phyloP scores from a whole-genome alignment of 2,888 invertebrate genomes.

The Drosophila parthenogenetica region DNA sequence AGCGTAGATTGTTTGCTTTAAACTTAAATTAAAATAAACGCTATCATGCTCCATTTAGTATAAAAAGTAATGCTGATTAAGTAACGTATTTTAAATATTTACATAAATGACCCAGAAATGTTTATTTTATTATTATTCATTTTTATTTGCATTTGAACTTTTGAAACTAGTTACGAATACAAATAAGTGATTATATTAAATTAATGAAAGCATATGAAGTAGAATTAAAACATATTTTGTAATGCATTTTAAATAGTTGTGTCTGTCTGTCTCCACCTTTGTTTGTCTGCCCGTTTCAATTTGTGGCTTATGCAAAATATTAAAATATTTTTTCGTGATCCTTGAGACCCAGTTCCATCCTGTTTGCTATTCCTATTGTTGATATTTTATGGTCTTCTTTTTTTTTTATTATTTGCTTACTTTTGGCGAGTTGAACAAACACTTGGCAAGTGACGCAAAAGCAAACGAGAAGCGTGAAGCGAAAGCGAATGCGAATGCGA shows the following conservation, averaged over 20 bases:
- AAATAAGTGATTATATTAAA: background rate
- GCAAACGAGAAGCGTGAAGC: slow-evolving; percentile 10
- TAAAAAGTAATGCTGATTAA: background rate
- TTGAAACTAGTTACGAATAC: too few relatives aligned
- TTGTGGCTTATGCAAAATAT: slow-evolving; percentile 6
- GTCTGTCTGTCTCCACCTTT: background rate
- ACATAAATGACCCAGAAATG: background rate
- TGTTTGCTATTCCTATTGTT: slow-evolving; percentile 20
- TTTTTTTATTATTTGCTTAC: slow-evolving; percentile 48
- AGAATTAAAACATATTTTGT: slow-evolving; percentile 26
- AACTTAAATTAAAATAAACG: background rate
- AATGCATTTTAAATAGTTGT: slow-evolving; percentile 47
- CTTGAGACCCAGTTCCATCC: slow-evolving; percentile 16
- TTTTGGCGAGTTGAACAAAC: slow-evolving; percentile 73
- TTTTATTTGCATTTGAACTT: too few relatives aligned
- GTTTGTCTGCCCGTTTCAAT: background rate
- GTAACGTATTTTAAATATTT: background rate
- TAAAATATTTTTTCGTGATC: slow-evolving; percentile 1
- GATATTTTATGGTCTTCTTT: background rate
- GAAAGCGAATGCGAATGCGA: background rate
- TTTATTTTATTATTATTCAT: background rate
- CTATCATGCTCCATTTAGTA: background rate
- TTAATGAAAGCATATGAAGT: background rate
- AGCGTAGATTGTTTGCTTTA: background rate
- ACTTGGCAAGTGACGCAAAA: slow-evolving; percentile 76